Evolutionary conservation across 2,888 invertebrate genomes (phyloP).

Genomic region (Thera britannica): DNA sequence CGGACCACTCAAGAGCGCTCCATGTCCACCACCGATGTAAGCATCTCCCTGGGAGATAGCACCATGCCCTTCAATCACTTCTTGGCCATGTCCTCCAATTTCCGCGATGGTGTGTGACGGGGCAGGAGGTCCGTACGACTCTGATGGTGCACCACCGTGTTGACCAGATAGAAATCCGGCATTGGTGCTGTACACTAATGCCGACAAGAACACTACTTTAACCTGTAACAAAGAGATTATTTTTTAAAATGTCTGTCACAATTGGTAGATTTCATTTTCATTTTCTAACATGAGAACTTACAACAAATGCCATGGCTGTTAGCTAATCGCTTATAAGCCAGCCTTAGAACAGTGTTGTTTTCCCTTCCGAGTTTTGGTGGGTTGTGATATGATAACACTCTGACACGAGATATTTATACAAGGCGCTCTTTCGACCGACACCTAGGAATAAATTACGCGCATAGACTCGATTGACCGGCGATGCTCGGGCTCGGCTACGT

Average conservation of each 20-base stretch:
- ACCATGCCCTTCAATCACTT: slow-evolving; percentile 46
- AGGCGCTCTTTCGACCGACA: slow-evolving; percentile 64
- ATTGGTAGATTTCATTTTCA: slow-evolving; percentile 11
- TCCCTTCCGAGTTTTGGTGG: slow-evolving; percentile 70
- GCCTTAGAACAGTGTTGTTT: slow-evolving; percentile 69
- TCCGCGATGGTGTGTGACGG: slow-evolving; percentile 37
- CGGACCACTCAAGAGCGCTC: slow-evolving; percentile 7
- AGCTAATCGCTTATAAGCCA: slow-evolving; percentile 82
- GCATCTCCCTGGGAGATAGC: slow-evolving; percentile 35
- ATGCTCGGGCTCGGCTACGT: slow-evolving; percentile 47
- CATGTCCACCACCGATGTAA: slow-evolving; percentile 12
- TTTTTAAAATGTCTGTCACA: slow-evolving; percentile 12
- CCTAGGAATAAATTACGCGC: slow-evolving; percentile 68
- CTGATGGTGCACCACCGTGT: slow-evolving; percentile 59
- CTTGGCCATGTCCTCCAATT: slow-evolving; percentile 24
- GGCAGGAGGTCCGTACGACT: slow-evolving; percentile 59
- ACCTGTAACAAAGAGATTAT: slow-evolving; percentile 65
- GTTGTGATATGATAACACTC: slow-evolving; percentile 70
- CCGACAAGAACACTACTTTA: slow-evolving; percentile 67
- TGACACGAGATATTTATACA: slow-evolving; percentile 78
- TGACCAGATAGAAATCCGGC: slow-evolving; percentile 64
- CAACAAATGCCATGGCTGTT: slow-evolving; percentile 82
- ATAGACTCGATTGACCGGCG: slow-evolving; percentile 49
- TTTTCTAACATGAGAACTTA: slow-evolving; percentile 60
- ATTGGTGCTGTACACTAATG: slow-evolving; percentile 65